Evolutionary conservation across 2,113 vertebrate genomes (phyloP), one percentile per base, ranked within the genome.

Genomic region (Hylia prasina): DNA sequence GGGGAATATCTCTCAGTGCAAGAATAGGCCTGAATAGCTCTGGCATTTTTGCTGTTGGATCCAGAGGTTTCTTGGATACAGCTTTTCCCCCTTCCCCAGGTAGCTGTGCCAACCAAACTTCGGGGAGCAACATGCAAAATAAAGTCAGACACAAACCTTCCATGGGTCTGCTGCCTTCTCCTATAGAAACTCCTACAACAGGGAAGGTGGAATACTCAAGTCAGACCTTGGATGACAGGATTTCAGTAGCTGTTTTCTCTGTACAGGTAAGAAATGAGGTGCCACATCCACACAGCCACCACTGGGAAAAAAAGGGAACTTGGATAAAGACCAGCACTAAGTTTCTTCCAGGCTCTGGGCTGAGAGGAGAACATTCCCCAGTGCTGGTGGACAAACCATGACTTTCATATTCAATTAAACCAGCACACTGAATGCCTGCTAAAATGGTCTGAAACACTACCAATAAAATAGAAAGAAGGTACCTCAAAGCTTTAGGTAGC

Each of bases 71-170:
- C 66, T 75, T 50, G 51, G 35, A 73, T 50, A 25, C 39, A 76
- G 51, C 18, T 70, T 44, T 53, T 31, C 24, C 28, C 28, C 33
- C 5, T 68, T 21, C 44, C 37, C 5, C 39, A 63, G 20, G 10
- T 1, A 60, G 47, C 56, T n/a, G 27, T 31, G 48, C 39, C 82
- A 54, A 35, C 10, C 64, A 35, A 40, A 14, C 8, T 92, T 25
- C 47, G 57, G 53, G 48, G 22, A 66, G 35, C 7, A n/a, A 53
- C 16, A 48, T 4, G 48, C 39, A 47, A 39, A 85, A 42, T 21
- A 4, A 80, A 84, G 14, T 28, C 37, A 20, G 25, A 35, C 19
- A 14, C 0, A 0, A 56, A 60, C 33, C 15, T 50, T 35, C 30
- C 1, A 3, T 11, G 23, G 37, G 45, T 25, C 69, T 60, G 37